A percentile compares a stretch with the other conserved stretches of the same genome.
Conservation (phyloP, 2,888 invertebrate genomes). For the Branchipolynoe longqiensis region DNA sequence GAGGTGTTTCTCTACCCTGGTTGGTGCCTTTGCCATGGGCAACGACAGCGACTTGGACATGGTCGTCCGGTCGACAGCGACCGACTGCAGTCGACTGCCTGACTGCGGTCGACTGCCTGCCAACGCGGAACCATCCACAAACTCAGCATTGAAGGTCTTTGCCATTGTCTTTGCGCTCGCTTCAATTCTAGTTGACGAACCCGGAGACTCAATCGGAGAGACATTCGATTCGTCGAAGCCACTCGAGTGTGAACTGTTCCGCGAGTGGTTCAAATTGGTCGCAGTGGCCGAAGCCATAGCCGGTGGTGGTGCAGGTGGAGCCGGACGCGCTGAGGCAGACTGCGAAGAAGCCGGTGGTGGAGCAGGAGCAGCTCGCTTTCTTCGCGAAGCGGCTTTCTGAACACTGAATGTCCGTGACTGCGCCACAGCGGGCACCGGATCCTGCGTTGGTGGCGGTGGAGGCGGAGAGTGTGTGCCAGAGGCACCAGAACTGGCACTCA, state of each 20-base stretch:
- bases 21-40: neutral
- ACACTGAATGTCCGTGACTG: neutral
- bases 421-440: neutral
- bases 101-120: neutral
- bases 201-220: conserved; percentile 59
- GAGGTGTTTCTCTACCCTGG: neutral
- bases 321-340: conserved; percentile 49
- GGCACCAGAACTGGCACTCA: conserved; percentile 15
- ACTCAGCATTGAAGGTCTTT: conserved; percentile 73
- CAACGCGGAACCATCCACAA: conserved; percentile 71
- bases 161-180: conserved; percentile 69
- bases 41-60: conserved; percentile 42
- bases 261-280: conserved; percentile 80
- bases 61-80: neutral
- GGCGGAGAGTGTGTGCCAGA: neutral
- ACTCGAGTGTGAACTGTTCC: conserved; percentile 88
- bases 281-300: conserved; percentile 66
- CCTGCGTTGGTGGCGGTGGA: neutral
- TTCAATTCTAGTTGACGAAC: conserved; percentile 76
- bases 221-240: conserved; percentile 86
- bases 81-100: neutral
- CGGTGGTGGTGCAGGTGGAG: conserved; percentile 68
- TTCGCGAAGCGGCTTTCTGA: conserved; percentile 69
- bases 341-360: conserved; percentile 75
- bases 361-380: conserved; percentile 81